These are phyloP conservation scores for Philereme vetulata DNA, from an alignment of 2,888 invertebrate genomes.

Conservation along the genomic window DNA sequence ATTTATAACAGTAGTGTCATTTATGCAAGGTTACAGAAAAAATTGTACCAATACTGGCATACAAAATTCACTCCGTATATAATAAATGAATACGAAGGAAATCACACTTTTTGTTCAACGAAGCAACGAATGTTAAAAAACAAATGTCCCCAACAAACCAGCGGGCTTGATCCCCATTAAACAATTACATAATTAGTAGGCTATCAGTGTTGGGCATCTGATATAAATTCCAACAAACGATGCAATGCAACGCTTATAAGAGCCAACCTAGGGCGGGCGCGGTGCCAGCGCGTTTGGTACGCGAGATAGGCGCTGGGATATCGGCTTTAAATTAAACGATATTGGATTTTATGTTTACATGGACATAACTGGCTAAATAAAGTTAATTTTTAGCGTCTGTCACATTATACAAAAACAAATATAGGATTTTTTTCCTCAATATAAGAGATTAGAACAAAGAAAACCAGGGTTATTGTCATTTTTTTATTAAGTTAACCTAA, in stretches of 20 bases:
- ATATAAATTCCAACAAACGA: conserved; percentile 56
- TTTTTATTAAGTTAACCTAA: too few species aligned
- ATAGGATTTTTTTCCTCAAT: too few species aligned
- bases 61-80: too few species aligned
- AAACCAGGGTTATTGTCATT: too few species aligned
- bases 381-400: too few species aligned
- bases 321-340: conserved; percentile 11
- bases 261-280: conserved; percentile 47
- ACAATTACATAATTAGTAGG: conserved; percentile 54
- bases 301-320: conserved; percentile 24
- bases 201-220: conserved; percentile 52
- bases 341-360: conserved; percentile 8
- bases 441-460: too few species aligned
- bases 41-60: too few species aligned
- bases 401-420: too few species aligned
- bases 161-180: conserved; percentile 26
- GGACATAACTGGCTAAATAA: background rate
- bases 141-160: conserved; percentile 11
- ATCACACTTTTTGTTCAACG: too few species aligned
- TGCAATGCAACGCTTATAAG: conserved; percentile 54
- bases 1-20: too few species aligned
- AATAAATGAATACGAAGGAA: too few species aligned
- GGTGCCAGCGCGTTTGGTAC: conserved; percentile 38
- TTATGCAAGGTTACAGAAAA: too few species aligned
- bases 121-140: background rate